Evolutionary conservation across 92 coral and sea anemone species (phyloP).

Genomic region (Zoanthus gigantus): DNA sequence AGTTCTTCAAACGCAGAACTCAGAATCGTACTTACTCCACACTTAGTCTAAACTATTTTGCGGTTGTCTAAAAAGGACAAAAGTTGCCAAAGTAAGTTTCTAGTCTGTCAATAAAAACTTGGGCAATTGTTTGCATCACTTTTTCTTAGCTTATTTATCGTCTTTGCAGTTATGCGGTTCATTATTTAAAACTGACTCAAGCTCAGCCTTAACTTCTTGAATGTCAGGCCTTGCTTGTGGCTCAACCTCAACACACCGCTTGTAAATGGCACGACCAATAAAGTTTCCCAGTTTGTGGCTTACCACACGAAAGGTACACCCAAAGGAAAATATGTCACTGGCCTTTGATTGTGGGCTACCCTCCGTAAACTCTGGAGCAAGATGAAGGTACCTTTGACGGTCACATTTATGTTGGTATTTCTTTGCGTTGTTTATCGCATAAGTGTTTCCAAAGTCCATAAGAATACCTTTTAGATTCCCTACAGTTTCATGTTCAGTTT

Average conservation of each 20-base stretch:
- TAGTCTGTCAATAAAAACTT: slow-evolving; percentile 11
- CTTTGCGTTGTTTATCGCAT: background rate
- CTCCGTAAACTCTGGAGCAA: background rate
- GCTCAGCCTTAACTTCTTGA: background rate
- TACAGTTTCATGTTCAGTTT: background rate
- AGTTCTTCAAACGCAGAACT: background rate
- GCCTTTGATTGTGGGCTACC: background rate
- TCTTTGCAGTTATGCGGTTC: slow-evolving; percentile 5
- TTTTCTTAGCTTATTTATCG: background rate
- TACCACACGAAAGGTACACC: background rate
- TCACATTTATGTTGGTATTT: background rate
- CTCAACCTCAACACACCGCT: background rate
- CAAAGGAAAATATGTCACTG: background rate
- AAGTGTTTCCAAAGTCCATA: slow-evolving; percentile 1
- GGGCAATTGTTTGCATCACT: background rate
- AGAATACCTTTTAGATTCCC: background rate
- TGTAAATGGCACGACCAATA: background rate
- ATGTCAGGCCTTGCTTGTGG: background rate
- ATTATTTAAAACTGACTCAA: background rate
- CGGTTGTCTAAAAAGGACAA: background rate
- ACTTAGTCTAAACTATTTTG: background rate
- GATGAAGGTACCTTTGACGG: background rate
- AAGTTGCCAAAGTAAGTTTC: slow-evolving; percentile 6
- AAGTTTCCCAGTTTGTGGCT: background rate
- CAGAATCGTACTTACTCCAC: slow-evolving; percentile 3